Percentiles rank a stretch among this genome's conserved stretches.
Evolutionary conservation across 2,888 invertebrate genomes (phyloP).

Genomic region (Cyclophora punctaria): DNA sequence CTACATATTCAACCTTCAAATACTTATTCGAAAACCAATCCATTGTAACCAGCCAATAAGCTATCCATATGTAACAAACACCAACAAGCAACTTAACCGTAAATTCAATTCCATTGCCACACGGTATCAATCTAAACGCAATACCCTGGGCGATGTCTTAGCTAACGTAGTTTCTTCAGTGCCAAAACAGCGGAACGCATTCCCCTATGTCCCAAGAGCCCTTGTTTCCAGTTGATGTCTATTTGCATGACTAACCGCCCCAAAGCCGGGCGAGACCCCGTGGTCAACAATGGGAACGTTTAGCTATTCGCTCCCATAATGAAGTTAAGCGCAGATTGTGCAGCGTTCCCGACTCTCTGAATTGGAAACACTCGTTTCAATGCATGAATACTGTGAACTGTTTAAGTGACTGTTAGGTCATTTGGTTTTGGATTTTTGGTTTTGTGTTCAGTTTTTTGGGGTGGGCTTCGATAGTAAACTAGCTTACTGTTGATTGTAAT

Average conservation of each 20-base stretch:
- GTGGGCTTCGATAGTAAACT: no score
- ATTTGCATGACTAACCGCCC: constrained; percentile 65
- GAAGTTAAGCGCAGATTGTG: constrained; percentile 69
- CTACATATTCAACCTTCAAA: no score
- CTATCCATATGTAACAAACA: neutral
- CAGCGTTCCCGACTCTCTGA: constrained; percentile 38
- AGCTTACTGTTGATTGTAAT: no score
- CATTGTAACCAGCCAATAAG: no score
- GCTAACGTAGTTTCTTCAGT: constrained; percentile 22
- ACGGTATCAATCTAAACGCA: constrained; percentile 14
- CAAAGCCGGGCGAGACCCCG: constrained; percentile 33
- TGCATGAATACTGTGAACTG: constrained; percentile 3
- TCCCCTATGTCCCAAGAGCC: constrained; percentile 33
- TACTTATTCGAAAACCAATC: no score
- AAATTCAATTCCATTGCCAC: constrained; percentile 14
- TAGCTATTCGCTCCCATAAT: constrained; percentile 68
- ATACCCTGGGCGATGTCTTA: constrained; percentile 15
- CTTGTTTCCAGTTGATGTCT: constrained; percentile 49
- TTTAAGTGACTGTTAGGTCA: no score
- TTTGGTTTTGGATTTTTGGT: no score
- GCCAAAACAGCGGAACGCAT: constrained; percentile 29
- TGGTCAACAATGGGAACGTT: constrained; percentile 66
- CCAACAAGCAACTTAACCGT: constrained; percentile 1
- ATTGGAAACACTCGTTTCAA: constrained; percentile 21
- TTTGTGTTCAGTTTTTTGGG: no score